phyloP scores from a whole-genome alignment of 2,113 vertebrate genomes.

The Columba livia region DNA sequence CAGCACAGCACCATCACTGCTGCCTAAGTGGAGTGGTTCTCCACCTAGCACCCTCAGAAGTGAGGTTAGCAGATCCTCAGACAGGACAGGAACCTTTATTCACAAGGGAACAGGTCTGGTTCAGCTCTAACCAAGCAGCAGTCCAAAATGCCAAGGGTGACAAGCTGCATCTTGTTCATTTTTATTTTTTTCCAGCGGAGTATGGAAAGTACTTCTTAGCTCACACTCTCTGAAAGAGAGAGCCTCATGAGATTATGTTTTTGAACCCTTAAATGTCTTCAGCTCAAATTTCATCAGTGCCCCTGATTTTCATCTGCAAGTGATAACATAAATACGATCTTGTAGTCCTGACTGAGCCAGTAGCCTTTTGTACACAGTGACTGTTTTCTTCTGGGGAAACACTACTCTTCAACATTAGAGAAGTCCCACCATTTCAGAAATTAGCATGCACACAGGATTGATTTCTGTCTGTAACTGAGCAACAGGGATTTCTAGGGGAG shows the following conservation, averaged over 20 bases:
- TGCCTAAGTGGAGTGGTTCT: neutral
- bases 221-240: neutral
- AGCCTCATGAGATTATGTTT: neutral
- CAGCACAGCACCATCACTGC: neutral
- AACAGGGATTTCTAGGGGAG: neutral
- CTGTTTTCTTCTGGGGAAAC: neutral
- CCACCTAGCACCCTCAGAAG: neutral
- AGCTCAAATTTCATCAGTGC: neutral
- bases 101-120: neutral
- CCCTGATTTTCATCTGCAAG: neutral
- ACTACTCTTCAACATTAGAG: neutral
- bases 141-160: neutral
- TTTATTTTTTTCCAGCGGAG: neutral
- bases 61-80: neutral
- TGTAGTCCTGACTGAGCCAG: neutral
- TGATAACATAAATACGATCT: neutral
- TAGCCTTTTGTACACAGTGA: neutral
- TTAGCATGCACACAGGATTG: neutral
- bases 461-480: slow-evolving; percentile 32
- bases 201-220: neutral
- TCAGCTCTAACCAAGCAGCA: neutral
- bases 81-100: neutral
- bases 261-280: neutral
- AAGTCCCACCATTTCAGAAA: neutral
- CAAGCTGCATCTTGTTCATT: neutral